These are phyloP conservation scores for Drosophila pegasa DNA, from an alignment of 2,888 invertebrate species.

Conservation along the genomic window DNA sequence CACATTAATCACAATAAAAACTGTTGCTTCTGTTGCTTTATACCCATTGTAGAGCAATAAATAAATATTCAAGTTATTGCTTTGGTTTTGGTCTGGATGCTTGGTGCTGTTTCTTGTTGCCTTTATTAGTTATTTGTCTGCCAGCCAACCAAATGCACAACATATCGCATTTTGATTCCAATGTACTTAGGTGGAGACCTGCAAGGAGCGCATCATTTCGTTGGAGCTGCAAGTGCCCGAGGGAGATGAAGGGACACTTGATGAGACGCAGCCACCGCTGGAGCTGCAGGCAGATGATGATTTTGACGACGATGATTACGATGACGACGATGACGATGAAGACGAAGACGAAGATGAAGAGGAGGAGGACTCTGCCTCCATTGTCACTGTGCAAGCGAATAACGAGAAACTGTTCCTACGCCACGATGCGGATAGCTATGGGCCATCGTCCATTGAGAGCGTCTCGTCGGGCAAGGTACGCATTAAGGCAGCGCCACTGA, in stretches of 20 bases:
- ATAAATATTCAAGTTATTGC: slow-evolving; percentile 2
- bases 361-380: slow-evolving; percentile 86
- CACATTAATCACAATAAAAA: neutral
- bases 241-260: slow-evolving; percentile 61
- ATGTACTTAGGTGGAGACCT: slow-evolving; percentile 91
- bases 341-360: slow-evolving; percentile 84
- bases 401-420: slow-evolving; percentile 83
- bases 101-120: slow-evolving; percentile 44
- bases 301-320: slow-evolving; percentile 74
- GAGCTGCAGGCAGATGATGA: slow-evolving; percentile 58
- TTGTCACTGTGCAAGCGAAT: slow-evolving; percentile 85
- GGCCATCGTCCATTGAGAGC: slow-evolving; percentile 80
- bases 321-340: slow-evolving; percentile 83
- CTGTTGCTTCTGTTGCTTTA: neutral
- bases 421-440: slow-evolving; percentile 76
- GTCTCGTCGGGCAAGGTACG: slow-evolving; percentile 74
- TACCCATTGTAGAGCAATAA: slow-evolving; percentile 3
- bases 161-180: slow-evolving; percentile 76
- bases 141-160: slow-evolving; percentile 68
- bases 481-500: slow-evolving; percentile 77
- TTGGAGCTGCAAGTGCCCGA: slow-evolving; percentile 90
- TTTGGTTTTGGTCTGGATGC: slow-evolving; percentile 54
- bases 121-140: slow-evolving; percentile 60
- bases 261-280: slow-evolving; percentile 66
- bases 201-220: slow-evolving; percentile 95